These are phyloP conservation scores for Imbricaverruca yamaguchii DNA, from an alignment of 2,888 invertebrate species.

Conservation along the genomic window DNA sequence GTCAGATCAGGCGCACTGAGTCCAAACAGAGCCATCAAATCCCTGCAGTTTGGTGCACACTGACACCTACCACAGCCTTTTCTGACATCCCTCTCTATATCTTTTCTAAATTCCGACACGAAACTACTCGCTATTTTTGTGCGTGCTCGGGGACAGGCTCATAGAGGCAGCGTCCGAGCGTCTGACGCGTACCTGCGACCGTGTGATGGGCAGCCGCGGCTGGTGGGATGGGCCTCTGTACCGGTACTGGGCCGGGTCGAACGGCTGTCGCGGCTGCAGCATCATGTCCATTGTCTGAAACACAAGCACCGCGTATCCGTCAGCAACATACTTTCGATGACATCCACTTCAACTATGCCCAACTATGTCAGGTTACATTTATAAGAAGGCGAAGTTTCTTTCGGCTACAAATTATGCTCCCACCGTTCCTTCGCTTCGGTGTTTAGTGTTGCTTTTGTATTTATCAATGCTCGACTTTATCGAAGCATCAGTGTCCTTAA, in stretches of 20 bases:
- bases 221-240: background rate
- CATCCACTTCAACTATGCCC: background rate
- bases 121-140: too few relatives aligned
- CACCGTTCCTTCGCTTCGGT: background rate
- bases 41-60: too few relatives aligned
- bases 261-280: background rate
- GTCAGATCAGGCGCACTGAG: too few relatives aligned
- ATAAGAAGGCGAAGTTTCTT: background rate
- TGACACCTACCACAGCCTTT: too few relatives aligned
- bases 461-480: too few relatives aligned
- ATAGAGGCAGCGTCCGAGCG: too few relatives aligned
- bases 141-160: too few relatives aligned
- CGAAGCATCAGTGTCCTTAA: too few relatives aligned
- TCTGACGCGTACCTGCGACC: background rate
- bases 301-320: background rate
- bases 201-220: background rate
- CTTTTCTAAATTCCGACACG: too few relatives aligned
- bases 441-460: too few relatives aligned
- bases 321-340: background rate
- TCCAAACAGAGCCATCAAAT: too few relatives aligned
- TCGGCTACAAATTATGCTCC: background rate
- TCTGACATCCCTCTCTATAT: too few relatives aligned
- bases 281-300: background rate
- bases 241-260: constrained; percentile 17
- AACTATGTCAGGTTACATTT: background rate